Conservation (phyloP, 2,888 invertebrate species). For the Asteroscopus sphinx region DNA sequence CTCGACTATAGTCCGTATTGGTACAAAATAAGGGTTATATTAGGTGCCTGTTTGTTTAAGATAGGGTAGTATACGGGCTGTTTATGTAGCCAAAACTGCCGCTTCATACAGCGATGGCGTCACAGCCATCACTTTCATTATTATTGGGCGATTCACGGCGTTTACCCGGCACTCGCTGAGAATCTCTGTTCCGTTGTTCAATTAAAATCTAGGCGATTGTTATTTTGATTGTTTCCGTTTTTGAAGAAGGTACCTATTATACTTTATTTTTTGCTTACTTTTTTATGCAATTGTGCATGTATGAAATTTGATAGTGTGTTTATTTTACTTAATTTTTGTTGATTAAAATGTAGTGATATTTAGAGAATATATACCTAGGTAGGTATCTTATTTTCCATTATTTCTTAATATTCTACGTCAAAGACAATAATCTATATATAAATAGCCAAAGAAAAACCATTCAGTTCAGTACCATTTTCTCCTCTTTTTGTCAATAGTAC, state of each 20-base stretch:
- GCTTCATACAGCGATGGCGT: constrained; percentile 89
- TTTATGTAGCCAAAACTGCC: constrained; percentile 90
- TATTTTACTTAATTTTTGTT: not conserved
- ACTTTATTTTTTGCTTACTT: constrained; percentile 19
- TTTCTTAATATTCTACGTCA: too few relatives aligned
- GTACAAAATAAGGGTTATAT: constrained; percentile 50
- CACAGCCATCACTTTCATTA: constrained; percentile 89
- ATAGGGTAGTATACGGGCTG: constrained; percentile 84
- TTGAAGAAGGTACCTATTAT: constrained; percentile 39
- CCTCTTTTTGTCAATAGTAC: too few relatives aligned
- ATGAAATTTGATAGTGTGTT: not conserved
- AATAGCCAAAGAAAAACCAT: too few relatives aligned
- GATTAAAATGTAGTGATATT: not conserved
- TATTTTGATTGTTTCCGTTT: constrained; percentile 75
- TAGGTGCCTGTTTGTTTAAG: constrained; percentile 59
- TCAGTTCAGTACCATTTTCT: too few relatives aligned
- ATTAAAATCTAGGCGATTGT: constrained; percentile 84
- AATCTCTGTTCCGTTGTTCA: constrained; percentile 85
- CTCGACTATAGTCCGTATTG: constrained; percentile 61
- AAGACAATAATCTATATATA: too few relatives aligned
- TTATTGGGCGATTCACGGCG: constrained; percentile 90
- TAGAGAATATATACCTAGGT: too few relatives aligned
- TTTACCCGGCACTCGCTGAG: constrained; percentile 83
- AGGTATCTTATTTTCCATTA: too few relatives aligned
- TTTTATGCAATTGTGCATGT: not conserved